Evolutionary conservation across 2,888 invertebrate species (phyloP).

Genomic region (Aricia artaxerxes): DNA sequence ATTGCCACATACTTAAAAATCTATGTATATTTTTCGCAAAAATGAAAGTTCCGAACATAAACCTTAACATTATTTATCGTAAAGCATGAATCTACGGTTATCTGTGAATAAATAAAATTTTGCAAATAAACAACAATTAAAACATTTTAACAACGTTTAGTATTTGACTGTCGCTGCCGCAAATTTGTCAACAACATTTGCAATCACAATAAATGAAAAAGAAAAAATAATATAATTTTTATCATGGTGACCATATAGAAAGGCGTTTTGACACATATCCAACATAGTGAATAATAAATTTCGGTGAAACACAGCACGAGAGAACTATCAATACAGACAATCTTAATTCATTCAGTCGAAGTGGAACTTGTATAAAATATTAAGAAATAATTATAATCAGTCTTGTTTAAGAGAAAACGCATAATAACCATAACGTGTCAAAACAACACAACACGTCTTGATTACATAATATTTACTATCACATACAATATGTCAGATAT

Average conservation of each 20-base stretch:
- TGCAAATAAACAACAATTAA: conserved; percentile 72
- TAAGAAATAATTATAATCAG: conserved; percentile 82
- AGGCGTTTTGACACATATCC: conserved; percentile 80
- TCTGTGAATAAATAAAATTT: conserved; percentile 78
- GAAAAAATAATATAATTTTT: conserved; percentile 66
- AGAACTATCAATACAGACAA: conserved; percentile 75
- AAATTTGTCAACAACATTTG: conserved; percentile 78
- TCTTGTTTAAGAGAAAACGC: conserved; percentile 80
- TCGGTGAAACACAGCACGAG: conserved; percentile 68
- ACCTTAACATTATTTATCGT: conserved; percentile 61
- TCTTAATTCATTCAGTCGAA: conserved; percentile 79
- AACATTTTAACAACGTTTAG: conserved; percentile 59
- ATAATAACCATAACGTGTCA: conserved; percentile 61
- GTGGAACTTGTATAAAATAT: conserved; percentile 79
- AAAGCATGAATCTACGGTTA: conserved; percentile 70
- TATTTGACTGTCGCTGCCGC: conserved; percentile 74
- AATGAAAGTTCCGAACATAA: conserved; percentile 69
- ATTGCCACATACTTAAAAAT: conserved; percentile 81
- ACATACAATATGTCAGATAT: conserved; percentile 82
- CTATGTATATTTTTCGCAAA: conserved; percentile 79
- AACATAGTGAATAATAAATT: conserved; percentile 77
- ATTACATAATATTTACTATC: conserved; percentile 65
- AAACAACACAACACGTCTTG: conserved; percentile 58
- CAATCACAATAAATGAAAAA: conserved; percentile 72
- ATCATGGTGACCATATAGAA: conserved; percentile 77